Conservation (phyloP, 2,113 vertebrate genomes). For the Protobothrops flavoviridis region DNA sequence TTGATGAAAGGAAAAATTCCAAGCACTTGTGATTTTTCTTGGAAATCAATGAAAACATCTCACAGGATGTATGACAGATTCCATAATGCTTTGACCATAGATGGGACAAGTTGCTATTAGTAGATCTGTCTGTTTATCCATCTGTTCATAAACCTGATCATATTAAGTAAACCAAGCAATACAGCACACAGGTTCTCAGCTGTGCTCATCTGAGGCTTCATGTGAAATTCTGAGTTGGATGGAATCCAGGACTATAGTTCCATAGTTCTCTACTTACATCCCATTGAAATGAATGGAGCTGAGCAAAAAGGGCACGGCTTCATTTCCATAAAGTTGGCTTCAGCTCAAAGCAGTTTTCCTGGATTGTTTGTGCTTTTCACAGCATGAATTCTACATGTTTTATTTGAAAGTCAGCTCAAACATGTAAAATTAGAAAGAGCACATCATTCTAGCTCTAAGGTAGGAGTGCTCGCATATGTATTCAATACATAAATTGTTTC, state of each 20-base stretch:
- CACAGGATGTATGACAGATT: not conserved
- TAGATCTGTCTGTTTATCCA: not conserved
- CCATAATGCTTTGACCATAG: not conserved
- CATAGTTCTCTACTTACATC: not conserved
- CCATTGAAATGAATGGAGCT: not conserved
- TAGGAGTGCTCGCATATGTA: not conserved
- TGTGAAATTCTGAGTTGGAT: not conserved
- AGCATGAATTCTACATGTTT: not conserved
- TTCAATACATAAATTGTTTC: not conserved
- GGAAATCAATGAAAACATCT: not conserved
- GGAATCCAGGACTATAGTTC: not conserved
- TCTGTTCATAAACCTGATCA: not conserved
- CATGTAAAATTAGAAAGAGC: not conserved
- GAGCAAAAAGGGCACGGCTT: not conserved
- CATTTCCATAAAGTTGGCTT: not conserved
- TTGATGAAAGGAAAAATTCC: not conserved
- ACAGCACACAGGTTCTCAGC: not conserved
- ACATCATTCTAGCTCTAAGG: not conserved
- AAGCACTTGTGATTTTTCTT: not conserved
- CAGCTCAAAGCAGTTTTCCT: not conserved
- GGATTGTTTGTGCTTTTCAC: not conserved
- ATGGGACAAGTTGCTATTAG: not conserved
- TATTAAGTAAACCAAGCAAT: not conserved
- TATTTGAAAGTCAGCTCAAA: not conserved
- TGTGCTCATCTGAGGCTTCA: not conserved